Conservation (phyloP, 2,888 invertebrate genomes). For the Syrphus vitripennis region DNA sequence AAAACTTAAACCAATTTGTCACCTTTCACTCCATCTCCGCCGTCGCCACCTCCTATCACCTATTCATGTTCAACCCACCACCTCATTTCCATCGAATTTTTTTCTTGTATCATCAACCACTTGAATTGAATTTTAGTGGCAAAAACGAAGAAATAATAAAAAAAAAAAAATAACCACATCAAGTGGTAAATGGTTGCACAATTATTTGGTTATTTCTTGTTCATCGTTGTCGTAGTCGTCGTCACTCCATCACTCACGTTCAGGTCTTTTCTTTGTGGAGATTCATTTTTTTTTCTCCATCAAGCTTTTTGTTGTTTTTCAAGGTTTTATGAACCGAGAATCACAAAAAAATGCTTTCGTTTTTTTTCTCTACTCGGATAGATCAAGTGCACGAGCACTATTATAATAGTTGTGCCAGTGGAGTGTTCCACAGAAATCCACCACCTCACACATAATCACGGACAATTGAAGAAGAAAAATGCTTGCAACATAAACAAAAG, state of each 20-base stretch:
- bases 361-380: conserved; percentile 47
- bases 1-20: conserved; percentile 28
- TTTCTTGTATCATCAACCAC: conserved; percentile 17
- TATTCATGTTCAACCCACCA: background rate
- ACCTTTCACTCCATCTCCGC: background rate
- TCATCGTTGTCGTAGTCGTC: background rate
- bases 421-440: background rate
- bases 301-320: conserved; percentile 57
- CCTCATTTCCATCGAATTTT: conserved; percentile 27
- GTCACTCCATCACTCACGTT: conserved; percentile 19
- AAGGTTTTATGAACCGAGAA: conserved; percentile 62
- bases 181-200: conserved; percentile 60
- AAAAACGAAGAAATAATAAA: conserved; percentile 6
- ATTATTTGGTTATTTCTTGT: conserved; percentile 43
- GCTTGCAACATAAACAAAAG: conserved; percentile 53
- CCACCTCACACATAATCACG: conserved; percentile 2
- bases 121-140: conserved; percentile 23
- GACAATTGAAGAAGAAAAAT: conserved; percentile 2
- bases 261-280: conserved; percentile 26
- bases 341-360: conserved; percentile 49
- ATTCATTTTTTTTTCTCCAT: conserved; percentile 17
- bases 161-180: conserved; percentile 34
- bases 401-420: background rate
- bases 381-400: conserved; percentile 55
- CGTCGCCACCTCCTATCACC: background rate